Evolutionary conservation across 2,797 vertebrate genomes (phyloP), one percentile per base, ranked within the genome.

Genomic region (Aldrovandia affinis): DNA sequence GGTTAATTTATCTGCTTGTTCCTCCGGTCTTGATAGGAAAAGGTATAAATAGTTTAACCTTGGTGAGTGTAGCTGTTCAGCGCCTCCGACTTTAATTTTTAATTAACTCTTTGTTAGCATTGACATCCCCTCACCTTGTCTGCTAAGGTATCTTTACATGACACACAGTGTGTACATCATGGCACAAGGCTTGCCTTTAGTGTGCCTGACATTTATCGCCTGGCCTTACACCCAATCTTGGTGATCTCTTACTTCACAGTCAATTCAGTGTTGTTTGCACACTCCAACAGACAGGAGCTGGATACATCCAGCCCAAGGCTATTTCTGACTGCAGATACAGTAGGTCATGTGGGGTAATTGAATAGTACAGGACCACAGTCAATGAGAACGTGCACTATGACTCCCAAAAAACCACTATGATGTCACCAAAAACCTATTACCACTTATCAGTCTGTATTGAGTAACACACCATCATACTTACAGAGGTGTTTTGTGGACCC

Each of bases 1-100:
- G 22, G 81, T 78, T 70, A 30, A 82, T 82, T 63, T 82, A 55
- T 85, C 47, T 54, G 59, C 73, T 50, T 30, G 33, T 83, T 78
- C 7, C 57, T 25, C 42, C 79, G 42, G 50, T 50, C 30, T 5
- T 22, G 1, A 47, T 33, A 52, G 36, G 68, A 57, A 78, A 6
- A 3, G 79, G 33, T 36, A 42, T 75, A 83, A 75, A 77, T 77
- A 36, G 82, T 75, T 77, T 77, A 75, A 78, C 54, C 52, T 83
- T 63, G 57, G 18, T n/a, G 70, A 25, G 55, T 47, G 42, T 18
- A 55, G 28, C 18, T 39, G n/a, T 65, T 30, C 28, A 12, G 6
- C 39, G 6, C 57, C 52, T 6, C 20, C 77, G 78, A 54, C 25
- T 36, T n/a, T 79, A 82, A 52, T 82, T 82, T 61, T 65, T 82